Evolutionary conservation across 2,888 invertebrate species (phyloP).

Genomic region (Thymelicus acteon): DNA sequence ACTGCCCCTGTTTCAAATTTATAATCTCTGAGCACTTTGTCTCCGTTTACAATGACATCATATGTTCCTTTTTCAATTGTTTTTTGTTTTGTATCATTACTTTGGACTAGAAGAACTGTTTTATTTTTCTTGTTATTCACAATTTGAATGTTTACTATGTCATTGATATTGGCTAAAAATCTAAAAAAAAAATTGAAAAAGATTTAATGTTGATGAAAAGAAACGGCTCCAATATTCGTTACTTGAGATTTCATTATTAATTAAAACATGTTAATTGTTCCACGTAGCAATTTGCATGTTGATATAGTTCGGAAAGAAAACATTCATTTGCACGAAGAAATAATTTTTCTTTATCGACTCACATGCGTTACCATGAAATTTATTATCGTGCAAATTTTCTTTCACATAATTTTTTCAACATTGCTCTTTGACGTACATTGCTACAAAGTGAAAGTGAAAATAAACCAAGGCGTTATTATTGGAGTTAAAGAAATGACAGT

Average conservation of each 20-base stretch:
- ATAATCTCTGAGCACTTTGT: slow-evolving; percentile 57
- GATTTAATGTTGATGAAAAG: neutral
- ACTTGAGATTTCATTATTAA: neutral
- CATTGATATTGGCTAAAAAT: slow-evolving; percentile 67
- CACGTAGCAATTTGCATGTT: neutral
- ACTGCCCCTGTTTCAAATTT: slow-evolving; percentile 86
- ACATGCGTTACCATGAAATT: neutral
- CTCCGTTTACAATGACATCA: slow-evolving; percentile 64
- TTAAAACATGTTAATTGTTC: neutral
- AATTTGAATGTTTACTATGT: slow-evolving; percentile 54
- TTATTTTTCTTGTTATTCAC: slow-evolving; percentile 56
- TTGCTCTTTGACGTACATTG: slow-evolving; percentile 44
- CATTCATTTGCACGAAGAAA: neutral
- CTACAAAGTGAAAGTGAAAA: slow-evolving; percentile 58
- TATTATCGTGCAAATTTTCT: slow-evolving; percentile 45
- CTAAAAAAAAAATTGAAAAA: slow-evolving; percentile 52
- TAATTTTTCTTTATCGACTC: slow-evolving; percentile 12
- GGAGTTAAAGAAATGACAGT: slow-evolving; percentile 60
- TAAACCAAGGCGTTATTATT: slow-evolving; percentile 62
- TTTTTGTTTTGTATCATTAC: slow-evolving; percentile 54
- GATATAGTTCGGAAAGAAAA: slow-evolving; percentile 3
- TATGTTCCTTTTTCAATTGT: slow-evolving; percentile 64
- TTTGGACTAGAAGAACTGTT: slow-evolving; percentile 54
- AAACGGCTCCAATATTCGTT: neutral
- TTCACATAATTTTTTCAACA: slow-evolving; percentile 46